Conservation (phyloP, 1,140 invertebrate species). For the Trachymyrmex septentrionalis region DNA sequence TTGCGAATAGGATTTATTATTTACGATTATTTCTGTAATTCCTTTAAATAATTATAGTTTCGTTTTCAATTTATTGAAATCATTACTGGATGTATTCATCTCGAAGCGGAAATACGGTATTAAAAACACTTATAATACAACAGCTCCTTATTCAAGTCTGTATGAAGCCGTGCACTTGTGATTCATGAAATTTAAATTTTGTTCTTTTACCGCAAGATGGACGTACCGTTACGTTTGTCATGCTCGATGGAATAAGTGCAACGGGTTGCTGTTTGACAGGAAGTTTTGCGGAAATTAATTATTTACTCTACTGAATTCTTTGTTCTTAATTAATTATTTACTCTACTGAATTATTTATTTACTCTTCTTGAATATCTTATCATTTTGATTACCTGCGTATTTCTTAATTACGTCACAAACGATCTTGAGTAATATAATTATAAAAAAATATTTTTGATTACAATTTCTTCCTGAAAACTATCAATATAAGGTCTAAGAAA, state of each 20-base stretch:
- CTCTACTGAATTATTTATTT: not conserved
- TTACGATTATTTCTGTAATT: not conserved
- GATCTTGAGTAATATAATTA: not conserved
- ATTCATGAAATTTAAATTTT: conserved; percentile 8
- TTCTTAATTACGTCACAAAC: not conserved
- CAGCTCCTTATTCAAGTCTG: not conserved
- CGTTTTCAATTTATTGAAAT: not conserved
- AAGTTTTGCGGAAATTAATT: not conserved
- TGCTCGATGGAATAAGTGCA: not conserved
- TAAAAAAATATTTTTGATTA: conserved; percentile 12
- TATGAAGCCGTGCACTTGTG: not conserved
- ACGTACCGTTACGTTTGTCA: conserved; percentile 7
- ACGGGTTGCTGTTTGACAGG: conserved; percentile 21
- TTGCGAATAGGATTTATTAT: not conserved
- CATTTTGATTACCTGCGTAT: not conserved
- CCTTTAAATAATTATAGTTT: not conserved
- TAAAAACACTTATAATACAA: not conserved
- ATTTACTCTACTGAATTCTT: not conserved
- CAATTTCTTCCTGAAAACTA: not conserved
- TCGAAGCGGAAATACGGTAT: not conserved
- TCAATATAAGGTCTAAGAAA: not conserved
- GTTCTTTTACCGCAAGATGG: conserved; percentile 19
- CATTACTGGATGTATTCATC: not conserved
- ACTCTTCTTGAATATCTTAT: not conserved
- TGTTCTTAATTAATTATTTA: too few species aligned